Base-by-base conservation (phyloP, 2,113 vertebrate species). In the Oryzias melastigma region DNA sequence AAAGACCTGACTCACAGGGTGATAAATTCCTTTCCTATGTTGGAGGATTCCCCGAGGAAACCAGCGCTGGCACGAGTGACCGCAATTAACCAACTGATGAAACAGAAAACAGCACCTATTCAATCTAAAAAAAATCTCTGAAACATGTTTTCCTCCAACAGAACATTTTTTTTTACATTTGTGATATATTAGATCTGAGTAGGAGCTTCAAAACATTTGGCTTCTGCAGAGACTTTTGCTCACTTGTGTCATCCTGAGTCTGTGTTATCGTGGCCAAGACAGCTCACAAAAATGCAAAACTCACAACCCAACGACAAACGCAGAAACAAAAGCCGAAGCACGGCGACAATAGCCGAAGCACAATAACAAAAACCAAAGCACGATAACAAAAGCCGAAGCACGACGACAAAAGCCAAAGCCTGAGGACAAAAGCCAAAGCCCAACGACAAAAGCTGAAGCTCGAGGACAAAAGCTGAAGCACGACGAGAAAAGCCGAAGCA, bases 21-120 rank as follows among this genome's bases (percentile, higher is more conserved):
- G 79, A 81, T 84, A 73, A 79, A 90, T 88, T 89, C 83, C 73
- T 81, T 81, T 76, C 63, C 71, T 71, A 76, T 83, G 86, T 75
- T 53, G 65, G 59, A 67, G 87, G 76, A 88, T 87, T 89, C 80
- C 81, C 84, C 75, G 65, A 73, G 82, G 87, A 87, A 74, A 82
- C 81, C 20, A 43, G 71, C 74, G 71, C 62, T 42, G 57, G 58
- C 52, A 51, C 7, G 14, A 67, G 65, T 66, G 68, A 22, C 63
- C 43, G 52, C 52, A 60, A 57, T 68, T 40, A 58, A 53, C 77
- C 67, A 72, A 19, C 7, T 22, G 20, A 61, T 60, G 8, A 62
- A 58, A 64, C 47, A 55, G 14, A 5, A 40, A 46, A 57, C 20
- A 5, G 20, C 29, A 7, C 35, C 10, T 12, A 35, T 35, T 35